Conservation (phyloP, 2,888 invertebrate genomes). For the Suillia variegata region DNA sequence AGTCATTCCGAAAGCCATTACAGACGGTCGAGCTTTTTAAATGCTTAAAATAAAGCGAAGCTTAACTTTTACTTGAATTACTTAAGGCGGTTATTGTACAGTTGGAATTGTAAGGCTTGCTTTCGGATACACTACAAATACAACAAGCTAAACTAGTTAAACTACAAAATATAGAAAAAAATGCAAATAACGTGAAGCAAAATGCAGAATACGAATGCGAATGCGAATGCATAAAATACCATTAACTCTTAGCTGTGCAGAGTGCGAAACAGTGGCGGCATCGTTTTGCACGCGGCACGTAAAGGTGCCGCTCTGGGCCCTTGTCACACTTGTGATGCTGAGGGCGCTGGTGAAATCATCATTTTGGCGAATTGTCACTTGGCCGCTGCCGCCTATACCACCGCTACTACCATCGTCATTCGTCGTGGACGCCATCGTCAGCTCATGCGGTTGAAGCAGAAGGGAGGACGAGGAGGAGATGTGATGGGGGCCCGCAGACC, state of each 20-base stretch:
- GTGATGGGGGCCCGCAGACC: slow-evolving; percentile 22
- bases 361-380: slow-evolving; percentile 66
- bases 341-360: slow-evolving; percentile 68
- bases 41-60: too few relatives aligned
- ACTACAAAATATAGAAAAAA: too few relatives aligned
- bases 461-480: slow-evolving; percentile 28
- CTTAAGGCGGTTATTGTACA: too few relatives aligned
- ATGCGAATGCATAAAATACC: slow-evolving; percentile 61
- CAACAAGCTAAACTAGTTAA: too few relatives aligned
- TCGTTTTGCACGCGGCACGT: slow-evolving; percentile 67
- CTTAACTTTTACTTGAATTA: too few relatives aligned
- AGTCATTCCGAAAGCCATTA: too few relatives aligned
- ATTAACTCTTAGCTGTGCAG: slow-evolving; percentile 67
- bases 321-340: slow-evolving; percentile 66
- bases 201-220: too few relatives aligned
- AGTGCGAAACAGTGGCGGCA: slow-evolving; percentile 66
- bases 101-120: too few relatives aligned
- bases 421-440: slow-evolving; percentile 13
- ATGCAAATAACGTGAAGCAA: too few relatives aligned
- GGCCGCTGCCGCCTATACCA: slow-evolving; percentile 59
- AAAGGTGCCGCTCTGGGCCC: slow-evolving; percentile 67
- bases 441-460: too few relatives aligned
- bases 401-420: slow-evolving; percentile 56
- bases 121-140: too few relatives aligned
- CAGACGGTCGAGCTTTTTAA: too few relatives aligned